A percentile compares a stretch with the other conserved stretches of the same genome.
Conservation (phyloP, 2,113 vertebrate genomes). For the Cromileptes altivelis region DNA sequence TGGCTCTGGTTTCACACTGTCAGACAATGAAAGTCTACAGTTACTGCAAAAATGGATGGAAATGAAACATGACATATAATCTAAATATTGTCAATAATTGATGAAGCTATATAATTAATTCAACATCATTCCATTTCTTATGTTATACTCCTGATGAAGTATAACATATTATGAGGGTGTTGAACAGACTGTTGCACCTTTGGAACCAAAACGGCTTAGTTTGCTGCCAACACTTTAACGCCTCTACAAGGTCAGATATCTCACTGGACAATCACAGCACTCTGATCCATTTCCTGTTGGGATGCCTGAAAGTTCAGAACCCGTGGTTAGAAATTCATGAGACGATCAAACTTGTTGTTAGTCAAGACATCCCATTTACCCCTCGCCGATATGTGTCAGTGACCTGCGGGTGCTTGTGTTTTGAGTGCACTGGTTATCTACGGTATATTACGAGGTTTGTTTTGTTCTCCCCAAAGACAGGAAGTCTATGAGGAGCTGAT, state of each 20-base stretch:
- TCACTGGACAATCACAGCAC: slow-evolving; percentile 14
- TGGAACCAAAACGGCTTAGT: neutral
- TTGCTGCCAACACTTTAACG: slow-evolving; percentile 7
- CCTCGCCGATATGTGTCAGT: slow-evolving; percentile 17
- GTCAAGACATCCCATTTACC: slow-evolving; percentile 57
- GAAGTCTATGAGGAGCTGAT: slow-evolving; percentile 6
- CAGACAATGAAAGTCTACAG: neutral
- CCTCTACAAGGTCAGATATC: slow-evolving; percentile 29
- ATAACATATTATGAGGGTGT: neutral
- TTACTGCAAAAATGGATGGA: neutral
- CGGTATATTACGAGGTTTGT: neutral
- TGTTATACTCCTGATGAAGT: neutral
- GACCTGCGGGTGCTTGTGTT: slow-evolving; percentile 28
- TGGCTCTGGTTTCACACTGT: neutral
- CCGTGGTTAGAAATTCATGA: slow-evolving; percentile 62
- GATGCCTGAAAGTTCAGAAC: slow-evolving; percentile 46
- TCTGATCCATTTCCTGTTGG: slow-evolving; percentile 40
- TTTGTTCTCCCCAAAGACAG: neutral
- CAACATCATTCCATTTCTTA: neutral
- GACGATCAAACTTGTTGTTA: slow-evolving; percentile 52
- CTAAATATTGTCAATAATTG: neutral
- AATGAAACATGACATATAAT: neutral
- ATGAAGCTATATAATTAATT: neutral
- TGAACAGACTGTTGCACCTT: neutral
- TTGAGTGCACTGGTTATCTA: slow-evolving; percentile 25